Percentiles rank a stretch among this genome's conserved stretches.
phyloP scores from a whole-genome alignment of 1,140 invertebrate genomes.

The Cydia pomonella region DNA sequence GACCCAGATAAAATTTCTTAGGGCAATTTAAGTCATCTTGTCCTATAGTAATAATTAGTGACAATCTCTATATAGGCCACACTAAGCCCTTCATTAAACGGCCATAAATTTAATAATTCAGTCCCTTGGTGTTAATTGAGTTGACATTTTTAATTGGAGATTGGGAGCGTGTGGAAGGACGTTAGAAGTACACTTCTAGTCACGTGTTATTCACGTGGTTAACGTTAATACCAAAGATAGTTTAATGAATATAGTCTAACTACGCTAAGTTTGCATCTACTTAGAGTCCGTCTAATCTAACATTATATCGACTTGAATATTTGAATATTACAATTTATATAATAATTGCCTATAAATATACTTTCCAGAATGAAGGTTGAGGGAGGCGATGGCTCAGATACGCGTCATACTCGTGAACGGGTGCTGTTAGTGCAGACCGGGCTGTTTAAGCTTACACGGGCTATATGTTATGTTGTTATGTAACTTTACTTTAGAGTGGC shows the following conservation, averaged over 20 bases:
- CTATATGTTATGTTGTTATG: no score
- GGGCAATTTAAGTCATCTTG: neutral
- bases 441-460: no score
- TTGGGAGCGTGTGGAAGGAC: conserved; percentile 14
- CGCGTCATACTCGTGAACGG: no score
- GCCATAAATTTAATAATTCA: conserved; percentile 3
- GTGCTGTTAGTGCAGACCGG: no score
- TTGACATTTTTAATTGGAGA: conserved; percentile 8
- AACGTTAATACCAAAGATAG: no score
- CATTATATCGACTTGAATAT: neutral
- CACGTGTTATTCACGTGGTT: neutral
- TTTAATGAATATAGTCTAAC: no score
- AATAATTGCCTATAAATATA: no score
- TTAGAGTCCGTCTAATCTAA: neutral
- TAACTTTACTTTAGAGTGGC: no score
- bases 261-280: neutral
- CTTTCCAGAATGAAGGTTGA: no score
- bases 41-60: neutral
- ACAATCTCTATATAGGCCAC: neutral
- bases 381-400: no score
- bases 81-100: neutral
- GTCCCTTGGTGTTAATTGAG: conserved; percentile 13
- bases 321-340: no score
- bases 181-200: neutral
- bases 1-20: neutral